Evolutionary conservation across 2,797 vertebrate genomes (phyloP), one percentile per base, ranked within the genome.

Genomic region (Babyrousa celebensis): DNA sequence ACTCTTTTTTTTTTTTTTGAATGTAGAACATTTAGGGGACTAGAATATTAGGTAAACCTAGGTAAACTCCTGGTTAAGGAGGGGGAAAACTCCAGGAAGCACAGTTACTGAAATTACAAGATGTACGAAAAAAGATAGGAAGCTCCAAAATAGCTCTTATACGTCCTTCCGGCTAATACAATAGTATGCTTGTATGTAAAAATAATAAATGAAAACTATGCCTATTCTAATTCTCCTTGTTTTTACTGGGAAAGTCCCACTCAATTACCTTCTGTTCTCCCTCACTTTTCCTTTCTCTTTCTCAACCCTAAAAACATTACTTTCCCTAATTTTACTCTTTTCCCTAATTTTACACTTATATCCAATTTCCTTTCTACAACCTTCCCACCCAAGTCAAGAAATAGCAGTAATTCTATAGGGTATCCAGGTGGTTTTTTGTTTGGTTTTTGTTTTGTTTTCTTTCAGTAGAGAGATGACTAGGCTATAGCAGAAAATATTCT

Each of bases 311-410:
- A 86, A 77, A 63, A 88, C 2, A 52, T 32, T 27, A 48, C 85
- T 36, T 36, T 36, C 36, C 36, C 36, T 36, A 36, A 36, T 36
- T 36, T 36, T 36, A 36, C 36, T 36, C 36, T 29, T 68, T 80
- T 68, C 23, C 58, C 27, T 48, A 54, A 78, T 29, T 96, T 95
- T 72, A 82, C 88, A 85, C 70, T 43, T 88, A 83, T 77, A 96
- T 70, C 32, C 68, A 10, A 17, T 91, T 93, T 65, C 54, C 10
- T 83, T 56, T 75, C 40, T 94, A 68, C 83, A 20, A 52, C 18
- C n/a, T 11, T 94, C 27, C 62, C 25, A 89, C 3, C 62, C 27
- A 90, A 92, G 23, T 78, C 32, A 52, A 95, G 70, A 95, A 94
- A 74, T 23, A 52, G 32, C 36, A 32, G 58, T 91, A 86, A 85